Conservation (phyloP, 2,888 invertebrate species). For the Tenthredo mesomela region DNA sequence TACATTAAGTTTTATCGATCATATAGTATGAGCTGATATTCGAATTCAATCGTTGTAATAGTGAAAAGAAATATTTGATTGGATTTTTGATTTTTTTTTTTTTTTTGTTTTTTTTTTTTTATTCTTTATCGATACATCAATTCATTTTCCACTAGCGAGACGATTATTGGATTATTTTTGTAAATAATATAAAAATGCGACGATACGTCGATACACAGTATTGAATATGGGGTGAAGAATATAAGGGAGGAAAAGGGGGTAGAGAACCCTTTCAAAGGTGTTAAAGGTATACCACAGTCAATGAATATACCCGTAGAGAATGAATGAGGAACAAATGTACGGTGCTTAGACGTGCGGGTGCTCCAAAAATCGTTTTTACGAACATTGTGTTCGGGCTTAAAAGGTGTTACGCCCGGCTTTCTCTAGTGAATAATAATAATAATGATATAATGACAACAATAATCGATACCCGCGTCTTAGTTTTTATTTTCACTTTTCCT, state of each 20-base stretch:
- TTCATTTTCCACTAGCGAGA: too few relatives aligned
- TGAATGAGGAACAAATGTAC: slow-evolving; percentile 2
- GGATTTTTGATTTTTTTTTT: too few relatives aligned
- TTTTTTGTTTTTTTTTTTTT: too few relatives aligned
- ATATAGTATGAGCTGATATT: too few relatives aligned
- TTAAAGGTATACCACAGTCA: background rate
- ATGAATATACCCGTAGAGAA: background rate
- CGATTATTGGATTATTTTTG: too few relatives aligned
- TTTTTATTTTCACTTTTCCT: background rate
- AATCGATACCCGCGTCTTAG: background rate
- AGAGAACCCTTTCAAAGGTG: background rate
- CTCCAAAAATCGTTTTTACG: background rate
- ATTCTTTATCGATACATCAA: too few relatives aligned
- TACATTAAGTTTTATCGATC: slow-evolving; percentile 34
- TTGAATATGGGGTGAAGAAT: background rate
- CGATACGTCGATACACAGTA: too few relatives aligned
- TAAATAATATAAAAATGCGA: too few relatives aligned
- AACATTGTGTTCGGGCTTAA: background rate
- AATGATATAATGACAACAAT: background rate
- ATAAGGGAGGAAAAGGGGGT: background rate
- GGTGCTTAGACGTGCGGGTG: slow-evolving; percentile 3
- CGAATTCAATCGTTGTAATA: too few relatives aligned
- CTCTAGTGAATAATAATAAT: background rate
- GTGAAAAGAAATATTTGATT: too few relatives aligned
- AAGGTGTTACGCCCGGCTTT: background rate